phyloP scores from a whole-genome alignment of 1,140 invertebrate genomes.

The Cydia pomonella region DNA sequence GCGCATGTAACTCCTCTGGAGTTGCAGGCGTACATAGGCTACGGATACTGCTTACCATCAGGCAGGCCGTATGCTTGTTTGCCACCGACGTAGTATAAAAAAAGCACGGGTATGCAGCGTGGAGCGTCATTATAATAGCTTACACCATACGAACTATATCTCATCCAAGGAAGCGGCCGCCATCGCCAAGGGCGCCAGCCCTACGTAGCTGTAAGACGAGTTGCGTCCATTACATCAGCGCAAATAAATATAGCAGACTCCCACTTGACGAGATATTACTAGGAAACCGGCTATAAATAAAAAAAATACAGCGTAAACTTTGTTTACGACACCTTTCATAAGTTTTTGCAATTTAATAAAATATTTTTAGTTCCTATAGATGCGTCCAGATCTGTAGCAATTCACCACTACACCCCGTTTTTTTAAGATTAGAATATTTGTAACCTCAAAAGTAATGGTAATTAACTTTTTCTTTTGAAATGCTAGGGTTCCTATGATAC shows the following conservation, averaged over 20 bases:
- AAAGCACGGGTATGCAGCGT: background rate
- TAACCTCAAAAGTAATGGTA: too few species aligned
- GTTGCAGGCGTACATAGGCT: too few species aligned
- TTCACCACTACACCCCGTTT: too few species aligned
- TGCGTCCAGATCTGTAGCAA: background rate
- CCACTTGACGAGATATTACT: conserved; percentile 51
- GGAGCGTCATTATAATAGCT: background rate
- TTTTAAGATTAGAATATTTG: too few species aligned
- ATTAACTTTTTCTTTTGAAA: too few species aligned
- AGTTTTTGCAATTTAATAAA: background rate
- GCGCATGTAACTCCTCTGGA: too few species aligned
- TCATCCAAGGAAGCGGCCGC: background rate
- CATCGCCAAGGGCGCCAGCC: conserved; percentile 25
- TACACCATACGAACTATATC: background rate
- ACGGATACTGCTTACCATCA: too few species aligned
- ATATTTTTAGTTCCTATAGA: background rate
- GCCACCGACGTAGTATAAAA: too few species aligned
- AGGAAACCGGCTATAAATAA: conserved; percentile 60
- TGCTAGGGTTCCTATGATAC: too few species aligned
- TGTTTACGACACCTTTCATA: background rate
- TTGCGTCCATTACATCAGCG: conserved; percentile 16
- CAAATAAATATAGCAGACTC: conserved; percentile 27
- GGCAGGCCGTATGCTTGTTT: too few species aligned
- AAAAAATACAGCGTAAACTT: conserved; percentile 41
- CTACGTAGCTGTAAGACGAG: conserved; percentile 16